Evolutionary conservation across 2,113 vertebrate species (phyloP), one percentile per base, ranked within the genome.

Genomic region (Eulemur macaco): DNA sequence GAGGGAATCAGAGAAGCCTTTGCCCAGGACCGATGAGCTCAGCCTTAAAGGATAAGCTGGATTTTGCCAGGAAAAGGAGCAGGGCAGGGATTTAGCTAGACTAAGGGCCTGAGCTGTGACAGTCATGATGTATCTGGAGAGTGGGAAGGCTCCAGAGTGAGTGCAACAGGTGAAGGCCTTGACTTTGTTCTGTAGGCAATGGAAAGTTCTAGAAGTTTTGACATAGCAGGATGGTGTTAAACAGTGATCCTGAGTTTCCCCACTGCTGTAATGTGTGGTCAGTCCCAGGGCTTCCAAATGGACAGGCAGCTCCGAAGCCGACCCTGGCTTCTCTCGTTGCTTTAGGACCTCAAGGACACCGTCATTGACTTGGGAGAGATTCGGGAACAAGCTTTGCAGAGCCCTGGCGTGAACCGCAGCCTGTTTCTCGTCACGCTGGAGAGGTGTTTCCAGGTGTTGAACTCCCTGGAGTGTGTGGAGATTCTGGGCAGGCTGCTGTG

Each of bases 321-420:
- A n/a, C 4, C 11, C 6, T n/a, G 1, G 14, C 4, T 42, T 56
- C 52, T 81, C 4, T 84, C 74, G 15, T 97, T 42, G 25, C 74
- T 97, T 60, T 95, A 99, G 99, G 97, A 98, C 74, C 81, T 98
- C 7, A 97, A 97, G 29, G 95, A 94, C 87, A 47, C 97, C 18
- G 23, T 98, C 45, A 73, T 99, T 4, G 96, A 99, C 0, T 96
- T 99, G 97, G 95, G 94, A 31, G 95, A 95, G 56, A 96, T 98
- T 21, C 98, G 96, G 91, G 95, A 98, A 14, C 98, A 58, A 64
- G 97, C 99, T 88, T 97, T 99, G 86, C 98, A 98, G 95, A 98
- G 97, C 64, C 98, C 99, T 0, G 98, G 98, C 15, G 98, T 99
- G 93, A 99, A 98, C 96, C 98, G 99, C 64, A 99, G 98, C 52